These are phyloP conservation scores for Synanthedon tipuliformis DNA, from an alignment of 2,888 invertebrate species.

Conservation along the genomic window DNA sequence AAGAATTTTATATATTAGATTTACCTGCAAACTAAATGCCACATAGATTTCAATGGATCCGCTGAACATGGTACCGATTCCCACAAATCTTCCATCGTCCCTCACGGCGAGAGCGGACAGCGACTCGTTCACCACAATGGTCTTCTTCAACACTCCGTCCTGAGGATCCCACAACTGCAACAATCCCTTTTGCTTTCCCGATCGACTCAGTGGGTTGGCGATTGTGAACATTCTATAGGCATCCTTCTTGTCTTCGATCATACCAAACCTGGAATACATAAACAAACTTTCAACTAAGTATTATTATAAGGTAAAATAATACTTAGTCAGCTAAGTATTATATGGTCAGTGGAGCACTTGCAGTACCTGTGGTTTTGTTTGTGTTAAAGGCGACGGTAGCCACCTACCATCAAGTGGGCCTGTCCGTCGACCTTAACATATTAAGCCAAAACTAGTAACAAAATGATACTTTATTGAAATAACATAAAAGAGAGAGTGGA, in stretches of 20 bases:
- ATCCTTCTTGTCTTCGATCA: constrained; percentile 75
- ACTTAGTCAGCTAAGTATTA: too few relatives aligned
- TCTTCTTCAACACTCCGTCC: constrained; percentile 69
- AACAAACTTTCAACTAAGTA: not conserved
- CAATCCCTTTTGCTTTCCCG: constrained; percentile 78
- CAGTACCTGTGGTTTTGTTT: too few relatives aligned
- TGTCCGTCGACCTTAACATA: too few relatives aligned
- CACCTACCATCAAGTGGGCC: too few relatives aligned
- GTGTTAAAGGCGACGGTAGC: too few relatives aligned
- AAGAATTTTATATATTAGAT: not conserved
- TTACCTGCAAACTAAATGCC: constrained; percentile 89
- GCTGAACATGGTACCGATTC: constrained; percentile 92
- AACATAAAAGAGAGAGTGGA: not conserved
- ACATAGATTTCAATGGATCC: constrained; percentile 92
- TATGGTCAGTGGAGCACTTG: too few relatives aligned
- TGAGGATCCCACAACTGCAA: constrained; percentile 81
- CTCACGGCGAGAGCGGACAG: constrained; percentile 87
- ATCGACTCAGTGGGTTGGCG: constrained; percentile 81
- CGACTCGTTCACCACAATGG: constrained; percentile 77
- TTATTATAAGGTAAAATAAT: too few relatives aligned
- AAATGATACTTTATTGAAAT: not conserved
- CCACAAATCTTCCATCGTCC: constrained; percentile 92
- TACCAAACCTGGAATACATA: constrained; percentile 71
- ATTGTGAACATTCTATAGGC: constrained; percentile 80
- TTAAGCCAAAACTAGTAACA: too few relatives aligned